Evolutionary conservation across 2,797 vertebrate species (phyloP).

Genomic region (Enteromius afrohamiltoni): DNA sequence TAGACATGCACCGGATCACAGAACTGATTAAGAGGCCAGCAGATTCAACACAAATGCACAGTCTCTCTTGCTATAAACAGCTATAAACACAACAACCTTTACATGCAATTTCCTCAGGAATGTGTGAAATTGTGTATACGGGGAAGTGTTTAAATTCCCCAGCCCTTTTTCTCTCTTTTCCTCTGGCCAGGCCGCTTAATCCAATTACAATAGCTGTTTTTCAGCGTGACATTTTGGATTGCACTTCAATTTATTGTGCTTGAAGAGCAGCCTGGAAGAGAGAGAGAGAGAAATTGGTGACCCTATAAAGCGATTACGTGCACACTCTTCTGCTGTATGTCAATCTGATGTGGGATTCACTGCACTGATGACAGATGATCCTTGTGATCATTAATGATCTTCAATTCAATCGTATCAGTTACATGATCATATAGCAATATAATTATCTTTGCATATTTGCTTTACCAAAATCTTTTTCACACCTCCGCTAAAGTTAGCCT

Average conservation of each 20-base stretch:
- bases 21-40: neutral
- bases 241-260: constrained; percentile 67
- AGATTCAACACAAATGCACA: constrained; percentile 1
- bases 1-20: constrained; percentile 23
- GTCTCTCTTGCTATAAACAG: neutral
- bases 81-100: constrained; percentile 6
- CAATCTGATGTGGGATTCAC: constrained; percentile 16
- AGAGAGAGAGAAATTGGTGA: constrained; percentile 47
- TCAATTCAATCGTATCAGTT: neutral
- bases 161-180: constrained; percentile 33
- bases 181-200: constrained; percentile 60
- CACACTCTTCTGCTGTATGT: constrained; percentile 14
- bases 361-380: constrained; percentile 5
- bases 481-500: neutral
- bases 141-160: constrained; percentile 7
- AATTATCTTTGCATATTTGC: neutral
- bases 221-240: constrained; percentile 58
- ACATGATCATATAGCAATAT: neutral
- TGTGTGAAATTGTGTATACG: constrained; percentile 3
- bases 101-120: neutral
- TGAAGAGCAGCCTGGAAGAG: constrained; percentile 62
- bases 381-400: neutral
- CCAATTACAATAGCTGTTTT: constrained; percentile 67
- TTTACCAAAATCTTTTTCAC: neutral
- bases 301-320: constrained; percentile 50